These are phyloP conservation scores for Salvator merianae DNA, from an alignment of 2,113 vertebrate genomes.

Conservation along the genomic window DNA sequence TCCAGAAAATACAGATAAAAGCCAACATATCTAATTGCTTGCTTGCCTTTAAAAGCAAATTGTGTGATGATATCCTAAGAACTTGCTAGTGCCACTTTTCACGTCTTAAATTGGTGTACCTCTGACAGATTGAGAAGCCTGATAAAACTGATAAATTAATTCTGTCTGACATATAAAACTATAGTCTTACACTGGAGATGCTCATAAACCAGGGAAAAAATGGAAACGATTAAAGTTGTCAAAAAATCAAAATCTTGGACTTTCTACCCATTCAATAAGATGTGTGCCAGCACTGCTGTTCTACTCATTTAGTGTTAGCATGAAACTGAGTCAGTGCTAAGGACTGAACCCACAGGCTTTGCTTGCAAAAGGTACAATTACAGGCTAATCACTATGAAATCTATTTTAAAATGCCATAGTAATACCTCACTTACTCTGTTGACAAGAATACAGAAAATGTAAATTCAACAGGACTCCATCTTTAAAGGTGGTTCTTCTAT, in stretches of 20 bases:
- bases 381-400: conserved; percentile 31
- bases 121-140: conserved; percentile 29
- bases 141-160: conserved; percentile 45
- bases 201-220: conserved; percentile 49
- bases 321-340: conserved; percentile 63
- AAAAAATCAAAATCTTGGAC: conserved; percentile 68
- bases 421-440: not conserved
- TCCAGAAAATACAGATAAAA: not conserved
- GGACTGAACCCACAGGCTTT: conserved; percentile 41
- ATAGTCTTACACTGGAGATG: conserved; percentile 59
- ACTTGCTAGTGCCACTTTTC: not conserved
- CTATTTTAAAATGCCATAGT: not conserved
- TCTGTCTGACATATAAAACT: conserved; percentile 51
- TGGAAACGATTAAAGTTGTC: conserved; percentile 64
- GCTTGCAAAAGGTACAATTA: conserved; percentile 58
- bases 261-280: conserved; percentile 56
- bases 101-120: conserved; percentile 32
- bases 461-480: not conserved
- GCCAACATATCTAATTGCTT: not conserved
- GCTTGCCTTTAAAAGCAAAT: conserved; percentile 1
- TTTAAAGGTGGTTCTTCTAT: not conserved
- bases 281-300: conserved; percentile 61
- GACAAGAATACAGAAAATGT: not conserved
- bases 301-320: conserved; percentile 65
- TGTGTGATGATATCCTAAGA: conserved; percentile 36